These are phyloP conservation scores for Cheilinus undulatus DNA, from an alignment of 2,113 vertebrate genomes.

Conservation along the genomic window DNA sequence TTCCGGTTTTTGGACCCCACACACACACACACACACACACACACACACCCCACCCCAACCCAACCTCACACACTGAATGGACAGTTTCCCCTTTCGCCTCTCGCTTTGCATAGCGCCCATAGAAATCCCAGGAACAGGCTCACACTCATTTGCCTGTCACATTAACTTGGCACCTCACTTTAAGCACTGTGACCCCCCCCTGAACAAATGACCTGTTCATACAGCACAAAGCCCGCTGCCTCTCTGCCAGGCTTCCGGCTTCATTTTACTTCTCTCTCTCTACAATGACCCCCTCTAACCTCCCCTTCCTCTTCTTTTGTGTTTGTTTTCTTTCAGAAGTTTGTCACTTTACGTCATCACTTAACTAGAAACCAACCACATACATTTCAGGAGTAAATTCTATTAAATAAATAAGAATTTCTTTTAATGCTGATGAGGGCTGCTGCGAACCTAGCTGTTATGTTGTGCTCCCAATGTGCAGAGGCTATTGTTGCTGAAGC, in stretches of 20 bases:
- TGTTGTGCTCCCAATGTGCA: no score
- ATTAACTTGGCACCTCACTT: conserved; percentile 66
- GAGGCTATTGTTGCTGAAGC: no score
- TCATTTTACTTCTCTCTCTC: conserved; percentile 55
- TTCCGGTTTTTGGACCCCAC: conserved; percentile 25
- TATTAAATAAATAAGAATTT: not conserved
- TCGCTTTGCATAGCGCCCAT: conserved; percentile 62
- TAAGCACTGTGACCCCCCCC: conserved; percentile 58
- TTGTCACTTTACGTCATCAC: not conserved
- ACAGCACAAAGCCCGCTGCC: conserved; percentile 52
- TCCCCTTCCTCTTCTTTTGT: conserved; percentile 39
- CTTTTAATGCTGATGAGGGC: no score
- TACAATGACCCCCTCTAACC: conserved; percentile 38
- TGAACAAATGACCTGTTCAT: conserved; percentile 70
- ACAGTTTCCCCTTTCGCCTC: conserved; percentile 48
- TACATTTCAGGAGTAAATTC: not conserved
- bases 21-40: no score
- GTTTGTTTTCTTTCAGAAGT: conserved; percentile 12
- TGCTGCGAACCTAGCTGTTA: no score
- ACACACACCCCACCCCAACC: no score
- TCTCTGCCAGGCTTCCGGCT: conserved; percentile 54
- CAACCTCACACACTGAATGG: conserved; percentile 51
- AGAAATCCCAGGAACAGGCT: conserved; percentile 65
- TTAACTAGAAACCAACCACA: not conserved
- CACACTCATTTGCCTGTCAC: conserved; percentile 68